phyloP scores from a whole-genome alignment of 2,797 vertebrate species.

The Cygnus olor region DNA sequence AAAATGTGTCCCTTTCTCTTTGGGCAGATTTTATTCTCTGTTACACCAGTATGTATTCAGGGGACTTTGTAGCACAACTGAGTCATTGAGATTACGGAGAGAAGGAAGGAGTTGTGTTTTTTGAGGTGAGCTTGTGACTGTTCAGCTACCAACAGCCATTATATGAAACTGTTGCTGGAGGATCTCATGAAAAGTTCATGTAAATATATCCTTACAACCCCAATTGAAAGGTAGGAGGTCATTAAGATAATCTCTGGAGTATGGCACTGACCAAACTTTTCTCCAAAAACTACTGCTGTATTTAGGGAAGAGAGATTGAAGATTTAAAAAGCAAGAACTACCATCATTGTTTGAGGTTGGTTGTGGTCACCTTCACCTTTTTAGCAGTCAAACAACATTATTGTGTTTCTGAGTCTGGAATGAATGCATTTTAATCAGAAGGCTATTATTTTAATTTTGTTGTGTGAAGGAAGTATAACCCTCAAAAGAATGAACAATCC shows the following conservation, averaged over 20 bases:
- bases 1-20: not conserved
- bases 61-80: not conserved
- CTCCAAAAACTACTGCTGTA: not conserved
- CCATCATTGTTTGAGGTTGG: accelerated
- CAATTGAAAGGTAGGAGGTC: not conserved
- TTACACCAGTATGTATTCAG: not conserved
- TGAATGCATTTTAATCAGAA: not conserved
- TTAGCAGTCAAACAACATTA: not conserved
- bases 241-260: not conserved
- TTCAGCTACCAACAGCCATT: not conserved
- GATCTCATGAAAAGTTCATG: not conserved
- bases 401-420: not conserved
- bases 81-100: not conserved
- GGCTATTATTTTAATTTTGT: not conserved
- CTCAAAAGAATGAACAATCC: not conserved
- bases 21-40: not conserved
- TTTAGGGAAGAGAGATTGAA: not conserved
- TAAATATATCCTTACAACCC: not conserved
- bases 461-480: not conserved
- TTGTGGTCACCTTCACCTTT: not conserved
- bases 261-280: not conserved
- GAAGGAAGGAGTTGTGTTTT: not conserved
- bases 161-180: not conserved
- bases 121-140: not conserved
- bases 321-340: not conserved